phyloP scores from a whole-genome alignment of 37 sponge, comb jelly and placozoan genomes.

The Chondrilla cf. caribensis region DNA sequence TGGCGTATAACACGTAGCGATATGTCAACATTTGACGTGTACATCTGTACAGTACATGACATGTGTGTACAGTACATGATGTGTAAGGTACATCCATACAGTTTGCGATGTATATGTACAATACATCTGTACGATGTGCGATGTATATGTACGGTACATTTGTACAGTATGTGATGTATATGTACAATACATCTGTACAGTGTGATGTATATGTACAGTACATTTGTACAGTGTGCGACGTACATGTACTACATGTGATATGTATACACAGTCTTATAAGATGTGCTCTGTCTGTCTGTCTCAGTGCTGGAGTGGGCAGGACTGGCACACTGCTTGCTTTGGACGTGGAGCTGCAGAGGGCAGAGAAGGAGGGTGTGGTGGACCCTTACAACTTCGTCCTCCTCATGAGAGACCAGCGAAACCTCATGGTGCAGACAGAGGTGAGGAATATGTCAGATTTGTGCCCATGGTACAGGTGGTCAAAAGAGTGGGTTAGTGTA shows the following conservation, averaged over 20 bases:
- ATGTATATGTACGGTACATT: too few species aligned
- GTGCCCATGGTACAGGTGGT: not conserved
- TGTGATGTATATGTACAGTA: not conserved
- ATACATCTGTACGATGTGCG: too few species aligned
- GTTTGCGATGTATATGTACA: too few species aligned
- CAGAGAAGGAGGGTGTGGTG: slow-evolving; percentile 41
- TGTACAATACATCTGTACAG: too few species aligned
- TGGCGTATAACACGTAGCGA: not conserved
- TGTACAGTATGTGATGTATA: too few species aligned
- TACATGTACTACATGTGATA: too few species aligned
- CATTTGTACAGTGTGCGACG: not conserved
- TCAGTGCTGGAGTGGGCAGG: slow-evolving; percentile 95
- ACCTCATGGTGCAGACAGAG: slow-evolving; percentile 94
- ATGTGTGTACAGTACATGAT: not conserved
- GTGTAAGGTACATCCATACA: too few species aligned
- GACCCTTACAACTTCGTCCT: slow-evolving; percentile 66
- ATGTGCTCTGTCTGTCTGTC: too few species aligned
- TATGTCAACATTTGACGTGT: slow-evolving; percentile 16
- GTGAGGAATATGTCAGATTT: slow-evolving; percentile 20
- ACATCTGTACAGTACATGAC: too few species aligned
- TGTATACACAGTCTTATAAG: too few species aligned
- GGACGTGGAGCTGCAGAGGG: slow-evolving; percentile 85
- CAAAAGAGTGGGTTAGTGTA: not conserved
- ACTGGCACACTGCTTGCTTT: slow-evolving; percentile 84
- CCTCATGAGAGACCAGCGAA: slow-evolving; percentile 68